Evolutionary conservation across 2,113 vertebrate species (phyloP).

Genomic region (Plotosus lineatus): DNA sequence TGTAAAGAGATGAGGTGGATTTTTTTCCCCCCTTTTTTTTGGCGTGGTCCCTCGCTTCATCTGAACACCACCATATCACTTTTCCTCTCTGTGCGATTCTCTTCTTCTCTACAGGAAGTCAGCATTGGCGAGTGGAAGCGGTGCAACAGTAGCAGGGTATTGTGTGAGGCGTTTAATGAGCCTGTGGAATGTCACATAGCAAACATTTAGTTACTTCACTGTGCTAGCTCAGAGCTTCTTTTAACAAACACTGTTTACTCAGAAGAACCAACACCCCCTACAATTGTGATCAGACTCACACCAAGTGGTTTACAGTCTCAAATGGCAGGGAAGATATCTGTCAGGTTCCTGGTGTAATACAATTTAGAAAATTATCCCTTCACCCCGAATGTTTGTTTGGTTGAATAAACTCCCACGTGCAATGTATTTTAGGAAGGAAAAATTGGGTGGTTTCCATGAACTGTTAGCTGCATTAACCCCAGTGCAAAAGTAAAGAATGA

Average conservation of each 20-base stretch:
- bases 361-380: neutral
- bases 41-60: constrained; percentile 16
- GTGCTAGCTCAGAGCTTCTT: neutral
- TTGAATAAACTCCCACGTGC: neutral
- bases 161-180: constrained; percentile 27
- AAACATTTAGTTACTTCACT: constrained; percentile 23
- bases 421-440: neutral
- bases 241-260: neutral
- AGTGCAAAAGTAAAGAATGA: neutral
- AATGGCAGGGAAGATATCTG: neutral
- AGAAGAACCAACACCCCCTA: neutral
- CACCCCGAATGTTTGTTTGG: neutral
- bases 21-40: too few species aligned
- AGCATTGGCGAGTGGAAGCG: constrained; percentile 57
- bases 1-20: too few species aligned
- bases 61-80: constrained; percentile 39
- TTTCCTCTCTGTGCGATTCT: constrained; percentile 58
- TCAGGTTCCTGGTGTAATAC: neutral
- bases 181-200: constrained; percentile 34
- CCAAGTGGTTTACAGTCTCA: neutral
- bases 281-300: neutral
- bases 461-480: constrained; percentile 6
- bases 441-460: neutral
- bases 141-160: constrained; percentile 38
- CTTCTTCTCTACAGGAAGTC: constrained; percentile 71